Conservation (phyloP, 2,888 invertebrate genomes). For the Erebia aethiops region DNA sequence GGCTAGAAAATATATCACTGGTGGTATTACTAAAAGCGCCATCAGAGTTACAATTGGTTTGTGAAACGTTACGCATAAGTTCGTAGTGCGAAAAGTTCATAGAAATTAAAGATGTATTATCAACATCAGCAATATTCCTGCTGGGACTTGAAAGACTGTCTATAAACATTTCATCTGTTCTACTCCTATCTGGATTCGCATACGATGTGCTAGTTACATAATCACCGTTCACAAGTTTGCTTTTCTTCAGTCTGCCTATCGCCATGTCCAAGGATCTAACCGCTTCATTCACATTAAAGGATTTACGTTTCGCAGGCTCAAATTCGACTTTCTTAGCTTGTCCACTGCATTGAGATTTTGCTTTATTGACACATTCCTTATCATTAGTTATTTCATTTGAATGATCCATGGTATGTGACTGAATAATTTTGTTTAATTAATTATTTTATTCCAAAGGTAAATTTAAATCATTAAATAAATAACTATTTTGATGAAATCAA, state of each 20-base stretch:
- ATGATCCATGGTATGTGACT: slow-evolving; percentile 58
- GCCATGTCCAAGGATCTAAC: slow-evolving; percentile 64
- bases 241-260: slow-evolving; percentile 63
- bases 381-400: slow-evolving; percentile 49
- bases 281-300: slow-evolving; percentile 62
- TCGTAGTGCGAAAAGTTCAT: slow-evolving; percentile 77
- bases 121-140: slow-evolving; percentile 48
- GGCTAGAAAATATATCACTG: slow-evolving; percentile 49
- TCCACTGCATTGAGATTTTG: slow-evolving; percentile 54
- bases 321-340: slow-evolving; percentile 48
- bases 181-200: slow-evolving; percentile 41
- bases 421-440: slow-evolving; percentile 41
- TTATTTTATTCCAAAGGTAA: too few relatives aligned
- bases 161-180: slow-evolving; percentile 53
- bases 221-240: slow-evolving; percentile 60
- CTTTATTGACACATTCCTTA: slow-evolving; percentile 56
- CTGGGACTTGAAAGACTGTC: slow-evolving; percentile 47
- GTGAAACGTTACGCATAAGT: slow-evolving; percentile 67
- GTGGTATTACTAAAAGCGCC: slow-evolving; percentile 65
- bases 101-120: slow-evolving; percentile 66
- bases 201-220: slow-evolving; percentile 42
- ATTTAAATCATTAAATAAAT: not conserved
- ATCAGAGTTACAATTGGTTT: slow-evolving; percentile 66
- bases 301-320: slow-evolving; percentile 61
- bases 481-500: not conserved